A percentile compares a stretch with the other conserved stretches of the same genome.
Conservation (phyloP, 2,113 vertebrate genomes). For the Prinia subflava region DNA sequence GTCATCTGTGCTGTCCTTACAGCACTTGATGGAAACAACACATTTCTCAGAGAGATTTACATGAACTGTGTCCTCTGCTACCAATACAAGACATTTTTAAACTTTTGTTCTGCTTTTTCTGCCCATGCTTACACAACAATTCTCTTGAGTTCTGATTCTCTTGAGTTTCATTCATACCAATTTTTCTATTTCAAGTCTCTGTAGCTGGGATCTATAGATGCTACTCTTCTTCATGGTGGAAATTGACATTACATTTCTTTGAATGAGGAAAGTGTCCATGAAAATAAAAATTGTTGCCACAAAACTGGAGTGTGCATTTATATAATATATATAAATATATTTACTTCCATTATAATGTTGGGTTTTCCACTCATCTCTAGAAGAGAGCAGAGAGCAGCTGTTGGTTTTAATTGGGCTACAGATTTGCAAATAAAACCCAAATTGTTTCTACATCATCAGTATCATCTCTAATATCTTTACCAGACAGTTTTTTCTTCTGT, state of each 20-base stretch:
- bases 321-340: no score
- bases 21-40: slow-evolving; percentile 5
- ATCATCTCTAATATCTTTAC: slow-evolving; percentile 29
- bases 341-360: neutral
- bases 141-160: neutral
- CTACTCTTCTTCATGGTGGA: neutral
- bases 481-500: slow-evolving; percentile 4
- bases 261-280: neutral
- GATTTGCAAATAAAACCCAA: neutral
- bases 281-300: neutral
- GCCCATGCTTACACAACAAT: neutral
- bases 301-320: neutral
- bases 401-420: neutral
- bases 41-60: neutral
- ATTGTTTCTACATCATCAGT: neutral
- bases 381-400: neutral
- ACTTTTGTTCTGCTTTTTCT: neutral
- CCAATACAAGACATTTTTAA: neutral
- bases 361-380: neutral
- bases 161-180: neutral
- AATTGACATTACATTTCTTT: neutral
- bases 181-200: neutral
- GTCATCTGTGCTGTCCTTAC: neutral
- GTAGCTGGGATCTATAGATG: neutral
- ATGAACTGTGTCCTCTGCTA: neutral